phyloP scores from a whole-genome alignment of 37 sponge, comb jelly and placozoan genomes.

The Chondrosia reniformis region DNA sequence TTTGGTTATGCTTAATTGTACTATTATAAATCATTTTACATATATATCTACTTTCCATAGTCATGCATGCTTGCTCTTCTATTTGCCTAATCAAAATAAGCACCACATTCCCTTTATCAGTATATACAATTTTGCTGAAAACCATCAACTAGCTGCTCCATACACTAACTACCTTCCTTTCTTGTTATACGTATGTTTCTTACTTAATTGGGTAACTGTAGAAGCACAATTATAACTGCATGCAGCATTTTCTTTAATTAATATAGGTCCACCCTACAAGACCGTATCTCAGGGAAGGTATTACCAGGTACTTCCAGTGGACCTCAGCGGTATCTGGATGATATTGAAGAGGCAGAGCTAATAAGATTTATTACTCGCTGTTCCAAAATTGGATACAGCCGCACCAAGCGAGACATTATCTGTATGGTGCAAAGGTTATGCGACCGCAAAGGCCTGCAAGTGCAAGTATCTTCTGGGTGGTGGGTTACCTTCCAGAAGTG shows the following conservation, averaged over 20 bases:
- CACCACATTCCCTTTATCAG: background rate
- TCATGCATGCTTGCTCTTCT: background rate
- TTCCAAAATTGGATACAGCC: background rate
- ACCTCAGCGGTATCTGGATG: background rate
- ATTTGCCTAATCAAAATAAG: background rate
- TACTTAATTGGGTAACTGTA: background rate
- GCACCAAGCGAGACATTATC: background rate
- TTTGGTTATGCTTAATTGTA: no score
- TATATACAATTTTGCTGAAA: background rate
- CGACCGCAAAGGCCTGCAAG: background rate
- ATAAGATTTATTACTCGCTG: background rate
- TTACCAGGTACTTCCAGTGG: background rate
- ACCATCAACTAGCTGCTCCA: background rate
- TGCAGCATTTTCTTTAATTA: background rate
- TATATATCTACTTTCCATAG: background rate
- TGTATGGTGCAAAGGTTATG: background rate
- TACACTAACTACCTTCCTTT: background rate
- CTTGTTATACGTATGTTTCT: background rate
- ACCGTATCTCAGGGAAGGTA: background rate
- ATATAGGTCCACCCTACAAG: background rate
- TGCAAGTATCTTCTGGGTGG: background rate
- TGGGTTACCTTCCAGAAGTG: background rate
- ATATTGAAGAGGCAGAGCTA: background rate
- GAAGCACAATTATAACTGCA: constrained; percentile 1
- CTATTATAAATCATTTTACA: no score